These are phyloP conservation scores for Apotomis turbidana DNA, from an alignment of 2,888 invertebrate genomes.

Conservation along the genomic window DNA sequence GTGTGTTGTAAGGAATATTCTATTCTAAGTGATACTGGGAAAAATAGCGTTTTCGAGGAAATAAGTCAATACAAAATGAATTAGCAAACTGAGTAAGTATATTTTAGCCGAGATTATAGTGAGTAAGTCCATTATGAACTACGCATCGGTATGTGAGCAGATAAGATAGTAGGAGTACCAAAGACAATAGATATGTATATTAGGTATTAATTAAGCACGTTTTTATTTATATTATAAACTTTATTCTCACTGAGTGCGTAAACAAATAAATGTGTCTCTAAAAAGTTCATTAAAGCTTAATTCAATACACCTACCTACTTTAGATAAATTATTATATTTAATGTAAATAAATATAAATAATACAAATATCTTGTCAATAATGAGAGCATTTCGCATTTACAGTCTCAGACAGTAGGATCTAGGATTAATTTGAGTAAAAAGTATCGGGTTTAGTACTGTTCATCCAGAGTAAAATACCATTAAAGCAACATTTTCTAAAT, in stretches of 20 bases:
- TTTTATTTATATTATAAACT: neutral
- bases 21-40: too few species aligned
- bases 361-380: neutral
- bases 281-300: conserved; percentile 20
- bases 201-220: neutral
- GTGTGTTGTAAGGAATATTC: too few species aligned
- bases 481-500: too few species aligned
- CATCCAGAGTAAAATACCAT: too few species aligned
- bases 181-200: neutral
- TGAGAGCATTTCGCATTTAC: neutral
- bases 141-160: neutral
- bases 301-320: conserved; percentile 33
- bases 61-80: neutral
- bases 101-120: neutral
- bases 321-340: neutral
- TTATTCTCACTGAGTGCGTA: conserved; percentile 37
- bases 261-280: conserved; percentile 14
- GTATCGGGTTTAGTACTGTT: too few species aligned
- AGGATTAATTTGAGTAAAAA: neutral
- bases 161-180: neutral
- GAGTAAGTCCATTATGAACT: neutral
- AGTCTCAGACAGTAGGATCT: neutral
- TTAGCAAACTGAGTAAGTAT: too few species aligned
- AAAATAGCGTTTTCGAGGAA: too few species aligned
- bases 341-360: neutral